Percentiles rank a stretch among this genome's conserved stretches.
Conservation (phyloP, 1,140 invertebrate species). For the Gonatopus flavifemur region DNA sequence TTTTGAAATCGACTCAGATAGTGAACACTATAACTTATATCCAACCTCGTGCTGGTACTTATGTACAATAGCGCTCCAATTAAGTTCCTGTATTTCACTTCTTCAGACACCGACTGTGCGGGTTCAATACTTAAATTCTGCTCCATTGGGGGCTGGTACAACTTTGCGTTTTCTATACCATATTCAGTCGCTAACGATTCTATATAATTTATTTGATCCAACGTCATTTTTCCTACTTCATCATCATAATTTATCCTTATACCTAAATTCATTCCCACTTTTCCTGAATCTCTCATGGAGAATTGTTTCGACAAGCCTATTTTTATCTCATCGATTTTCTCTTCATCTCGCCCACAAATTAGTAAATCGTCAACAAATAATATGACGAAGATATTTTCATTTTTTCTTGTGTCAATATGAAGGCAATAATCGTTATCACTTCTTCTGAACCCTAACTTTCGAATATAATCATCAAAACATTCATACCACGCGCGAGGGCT, state of each 20-base stretch:
- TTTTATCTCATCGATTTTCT: slow-evolving; percentile 32
- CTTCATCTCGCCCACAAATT: slow-evolving; percentile 15
- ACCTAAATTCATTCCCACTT: slow-evolving; percentile 29
- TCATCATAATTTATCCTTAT: slow-evolving; percentile 38
- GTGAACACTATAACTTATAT: slow-evolving; percentile 29
- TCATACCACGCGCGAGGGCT: slow-evolving; percentile 23
- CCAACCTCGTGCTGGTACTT: slow-evolving; percentile 42
- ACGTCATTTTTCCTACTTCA: slow-evolving; percentile 29
- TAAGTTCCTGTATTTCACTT: slow-evolving; percentile 38
- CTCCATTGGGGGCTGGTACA: slow-evolving; percentile 43
- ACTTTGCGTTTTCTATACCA: slow-evolving; percentile 29
- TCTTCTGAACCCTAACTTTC: not conserved
- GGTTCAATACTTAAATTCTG: slow-evolving; percentile 39
- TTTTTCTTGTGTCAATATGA: not conserved
- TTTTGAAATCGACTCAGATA: slow-evolving; percentile 42
- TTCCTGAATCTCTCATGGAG: slow-evolving; percentile 17
- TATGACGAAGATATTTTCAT: not conserved
- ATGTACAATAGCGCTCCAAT: slow-evolving; percentile 46
- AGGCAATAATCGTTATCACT: not conserved
- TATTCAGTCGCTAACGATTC: slow-evolving; percentile 43
- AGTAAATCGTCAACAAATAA: slow-evolving; percentile 15
- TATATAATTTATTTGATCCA: slow-evolving; percentile 47
- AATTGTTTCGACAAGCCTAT: slow-evolving; percentile 34
- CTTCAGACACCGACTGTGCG: not conserved
- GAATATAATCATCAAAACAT: slow-evolving; percentile 11